Conservation (phyloP, 2,797 vertebrate species). For the Diplodus puntazzo region DNA sequence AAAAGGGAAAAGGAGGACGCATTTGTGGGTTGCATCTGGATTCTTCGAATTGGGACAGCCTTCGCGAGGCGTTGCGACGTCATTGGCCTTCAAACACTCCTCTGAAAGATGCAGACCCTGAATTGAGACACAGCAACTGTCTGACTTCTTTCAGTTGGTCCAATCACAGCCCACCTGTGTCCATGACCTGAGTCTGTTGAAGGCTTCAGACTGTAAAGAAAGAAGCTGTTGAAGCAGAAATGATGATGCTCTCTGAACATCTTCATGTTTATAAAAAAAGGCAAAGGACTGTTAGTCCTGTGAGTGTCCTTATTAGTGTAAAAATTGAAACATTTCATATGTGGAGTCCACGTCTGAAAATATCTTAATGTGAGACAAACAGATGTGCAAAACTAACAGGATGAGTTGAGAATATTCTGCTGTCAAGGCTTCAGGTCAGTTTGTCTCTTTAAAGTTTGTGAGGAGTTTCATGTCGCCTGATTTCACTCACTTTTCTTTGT, state of each 20-base stretch:
- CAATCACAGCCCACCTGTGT: not conserved
- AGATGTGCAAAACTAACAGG: too few species aligned
- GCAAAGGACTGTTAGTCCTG: not conserved
- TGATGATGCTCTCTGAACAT: not conserved
- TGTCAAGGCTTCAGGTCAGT: slow-evolving; percentile 1
- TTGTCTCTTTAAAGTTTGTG: not conserved
- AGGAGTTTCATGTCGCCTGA: not conserved
- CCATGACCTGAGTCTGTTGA: not conserved
- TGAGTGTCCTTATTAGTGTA: not conserved
- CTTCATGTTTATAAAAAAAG: not conserved
- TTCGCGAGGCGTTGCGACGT: too few species aligned
- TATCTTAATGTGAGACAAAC: not conserved
- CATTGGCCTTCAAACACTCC: too few species aligned
- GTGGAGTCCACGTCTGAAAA: not conserved
- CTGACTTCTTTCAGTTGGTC: not conserved
- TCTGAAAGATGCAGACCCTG: too few species aligned
- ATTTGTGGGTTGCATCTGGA: too few species aligned
- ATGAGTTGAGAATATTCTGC: not conserved
- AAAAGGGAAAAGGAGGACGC: too few species aligned
- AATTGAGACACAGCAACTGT: too few species aligned
- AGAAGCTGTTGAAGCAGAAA: not conserved
- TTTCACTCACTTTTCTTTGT: slow-evolving; percentile 1
- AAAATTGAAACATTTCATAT: not conserved
- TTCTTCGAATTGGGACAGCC: too few species aligned
- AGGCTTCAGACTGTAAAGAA: not conserved